phyloP scores from a whole-genome alignment of 2,888 invertebrate genomes.

The Folsomia candida region DNA sequence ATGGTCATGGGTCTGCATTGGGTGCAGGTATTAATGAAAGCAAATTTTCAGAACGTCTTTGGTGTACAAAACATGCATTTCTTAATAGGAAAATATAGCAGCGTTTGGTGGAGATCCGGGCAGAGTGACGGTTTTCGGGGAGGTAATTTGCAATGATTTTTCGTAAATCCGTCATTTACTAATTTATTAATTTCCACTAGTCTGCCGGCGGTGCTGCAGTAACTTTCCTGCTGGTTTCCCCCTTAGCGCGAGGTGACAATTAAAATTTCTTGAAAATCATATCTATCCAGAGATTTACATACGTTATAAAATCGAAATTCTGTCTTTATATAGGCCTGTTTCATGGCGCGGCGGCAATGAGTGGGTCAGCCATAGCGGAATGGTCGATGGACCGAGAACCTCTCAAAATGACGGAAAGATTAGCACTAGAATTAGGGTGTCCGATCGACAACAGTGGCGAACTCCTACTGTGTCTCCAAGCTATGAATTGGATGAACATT shows the following conservation, averaged over 20 bases:
- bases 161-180: not conserved
- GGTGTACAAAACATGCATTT: too few relatives aligned
- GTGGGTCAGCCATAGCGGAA: slow-evolving; percentile 35
- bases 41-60: too few relatives aligned
- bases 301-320: too few relatives aligned
- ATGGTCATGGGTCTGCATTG: slow-evolving; percentile 25
- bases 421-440: not conserved
- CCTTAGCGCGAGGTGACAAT: slow-evolving; percentile 27
- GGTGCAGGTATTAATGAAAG: too few relatives aligned
- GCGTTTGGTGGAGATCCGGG: not conserved
- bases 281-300: not conserved
- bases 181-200: not conserved
- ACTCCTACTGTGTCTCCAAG: not conserved
- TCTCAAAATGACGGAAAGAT: not conserved
- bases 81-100: too few relatives aligned
- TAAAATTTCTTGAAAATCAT: not conserved
- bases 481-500: not conserved
- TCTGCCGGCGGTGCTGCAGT: slow-evolving; percentile 6
- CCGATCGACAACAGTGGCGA: not conserved
- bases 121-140: slow-evolving; percentile 17
- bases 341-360: slow-evolving; percentile 29
- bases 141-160: too few relatives aligned
- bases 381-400: slow-evolving; percentile 33
- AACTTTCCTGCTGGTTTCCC: slow-evolving; percentile 32
- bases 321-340: slow-evolving; percentile 26